Base-by-base conservation (phyloP, 2,888 invertebrate species). In the Eupithecia abbreviata region DNA sequence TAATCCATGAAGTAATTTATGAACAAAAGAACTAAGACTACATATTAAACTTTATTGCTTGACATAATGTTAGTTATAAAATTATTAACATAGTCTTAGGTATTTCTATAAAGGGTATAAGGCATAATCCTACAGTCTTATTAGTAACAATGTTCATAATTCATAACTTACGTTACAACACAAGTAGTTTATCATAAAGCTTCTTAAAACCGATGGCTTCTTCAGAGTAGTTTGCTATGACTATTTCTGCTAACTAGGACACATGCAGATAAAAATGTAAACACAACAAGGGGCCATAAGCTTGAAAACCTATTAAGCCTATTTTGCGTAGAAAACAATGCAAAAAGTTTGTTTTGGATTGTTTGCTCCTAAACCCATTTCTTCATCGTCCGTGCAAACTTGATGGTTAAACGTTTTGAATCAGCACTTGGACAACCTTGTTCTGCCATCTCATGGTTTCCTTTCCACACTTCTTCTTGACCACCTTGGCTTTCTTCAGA, bases 361-460 rank as follows among this genome's bases (percentile, higher is more conserved):
- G 41, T 13, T 41, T 42, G 42, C 18, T 42, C 15, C 7, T 66
- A 66, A 42, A 66, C 66, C 66, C 66, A 66, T 7, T 42, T 13
- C 18, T 49, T 45, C 58, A 42, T 58, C 13, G 13, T 7, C 15
- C 10, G 13, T 51, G 13, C 12, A 71, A 43, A 43, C 71, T 66
- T 73, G 43, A 45, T 5, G 41, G 6, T 65, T 74, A 77, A 30
- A 70, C 72, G 2, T 73, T 65, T 10, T 76, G 74, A 3, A 78
- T 72, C 77, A 76, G 82, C 77, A 84, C 77, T 42, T 69, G 58
- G 4, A 77, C 76, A 0, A 73, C 7, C 6, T 73, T 76, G 76
- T 72, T 78, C 66, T 78, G 78, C 78, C 77, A 79, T 67, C 78
- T 78, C 66, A 45, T 65, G 12, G 76, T 74, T 5, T 51, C 74